Base-by-base conservation (phyloP, 2,888 invertebrate species). In the Tolmerus cingulatus region DNA sequence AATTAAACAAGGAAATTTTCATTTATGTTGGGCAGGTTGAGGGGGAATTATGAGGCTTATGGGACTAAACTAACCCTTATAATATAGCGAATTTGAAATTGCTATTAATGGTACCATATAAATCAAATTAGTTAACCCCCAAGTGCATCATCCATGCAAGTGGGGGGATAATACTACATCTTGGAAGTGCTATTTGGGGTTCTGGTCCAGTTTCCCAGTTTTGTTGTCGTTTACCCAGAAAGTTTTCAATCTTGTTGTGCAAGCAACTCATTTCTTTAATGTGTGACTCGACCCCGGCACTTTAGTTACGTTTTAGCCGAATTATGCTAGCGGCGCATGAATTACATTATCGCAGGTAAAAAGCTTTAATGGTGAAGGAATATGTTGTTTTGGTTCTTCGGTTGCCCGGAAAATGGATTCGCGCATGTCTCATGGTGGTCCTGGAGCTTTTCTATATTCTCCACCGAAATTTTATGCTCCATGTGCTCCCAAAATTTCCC, bases 91-190 rank as follows among this genome's bases (percentile, higher is more conserved):
- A 79, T 79, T 79, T 79, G 27, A 79, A 79, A 79, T 79, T 46
- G 37, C 19, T 66, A 82, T 82, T 55, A 82, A 82, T 82, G 82
- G 57, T 27, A 0, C 66, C 8, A 30, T 66, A 66, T 82, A 66
- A 66, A 57, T 82, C 57, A 82, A 82, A 82, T 82, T 82, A 82
- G 82, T 82, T 82, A 82, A 82, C 57, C 79, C 78, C 79, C 82
- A 82, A 66, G 82, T 82, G 82, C 82, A 82, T 34, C 82, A n/a
- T 37, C 51, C 14, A 19, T 51, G 46, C 27, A 51, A 79, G 51
- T 78, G 51, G 30, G 27, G 19, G 14, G 19, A 14, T 27, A 16
- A 30, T 34, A 34, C 34, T 7, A 34, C n/a, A 46, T 79, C 55
- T 79, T 79, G 16, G 51, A 51, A 79, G 30, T 23, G 51, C 9